Conservation (phyloP, 2,113 vertebrate genomes). For the Collichthys lucidus region DNA sequence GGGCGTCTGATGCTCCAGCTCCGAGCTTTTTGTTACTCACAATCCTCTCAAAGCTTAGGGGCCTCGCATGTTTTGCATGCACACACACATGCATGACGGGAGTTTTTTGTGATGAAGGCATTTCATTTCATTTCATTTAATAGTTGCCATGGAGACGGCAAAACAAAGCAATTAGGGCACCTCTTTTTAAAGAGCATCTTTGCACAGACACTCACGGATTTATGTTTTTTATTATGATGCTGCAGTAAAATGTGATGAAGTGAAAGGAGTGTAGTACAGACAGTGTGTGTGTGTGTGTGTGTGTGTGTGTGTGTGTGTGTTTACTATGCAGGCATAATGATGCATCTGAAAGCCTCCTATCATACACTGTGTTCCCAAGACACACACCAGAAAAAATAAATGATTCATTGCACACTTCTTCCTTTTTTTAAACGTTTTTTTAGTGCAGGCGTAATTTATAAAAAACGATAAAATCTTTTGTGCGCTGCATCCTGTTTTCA, state of each 20-base stretch:
- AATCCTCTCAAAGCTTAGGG: background rate
- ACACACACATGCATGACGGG: slow-evolving; percentile 14
- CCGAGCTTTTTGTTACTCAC: slow-evolving; percentile 3
- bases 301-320: slow-evolving; percentile 19
- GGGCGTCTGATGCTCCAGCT: slow-evolving; percentile 15
- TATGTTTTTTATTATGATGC: slow-evolving; percentile 38
- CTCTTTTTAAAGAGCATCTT: background rate
- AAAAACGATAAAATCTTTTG: background rate
- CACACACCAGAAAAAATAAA: slow-evolving; percentile 61
- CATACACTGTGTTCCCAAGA: slow-evolving; percentile 47
- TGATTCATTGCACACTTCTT: slow-evolving; percentile 41
- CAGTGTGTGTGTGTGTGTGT: background rate
- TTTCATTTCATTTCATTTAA: slow-evolving; percentile 39
- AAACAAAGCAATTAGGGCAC: slow-evolving; percentile 53
- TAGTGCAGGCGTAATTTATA: slow-evolving; percentile 8
- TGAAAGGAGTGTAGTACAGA: slow-evolving; percentile 1
- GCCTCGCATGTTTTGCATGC: slow-evolving; percentile 21
- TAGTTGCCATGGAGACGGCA: slow-evolving; percentile 54
- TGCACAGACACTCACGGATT: slow-evolving; percentile 1
- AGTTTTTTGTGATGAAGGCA: slow-evolving; percentile 22
- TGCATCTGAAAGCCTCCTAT: slow-evolving; percentile 50
- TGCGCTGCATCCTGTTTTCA: slow-evolving; percentile 14
- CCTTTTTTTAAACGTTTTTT: slow-evolving; percentile 21
- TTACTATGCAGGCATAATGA: slow-evolving; percentile 49
- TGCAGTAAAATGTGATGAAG: slow-evolving; percentile 31